Evolutionary conservation across 2,113 vertebrate species (phyloP), one percentile per base, ranked within the genome.

Genomic region (Neolamprologus tretocephalus): DNA sequence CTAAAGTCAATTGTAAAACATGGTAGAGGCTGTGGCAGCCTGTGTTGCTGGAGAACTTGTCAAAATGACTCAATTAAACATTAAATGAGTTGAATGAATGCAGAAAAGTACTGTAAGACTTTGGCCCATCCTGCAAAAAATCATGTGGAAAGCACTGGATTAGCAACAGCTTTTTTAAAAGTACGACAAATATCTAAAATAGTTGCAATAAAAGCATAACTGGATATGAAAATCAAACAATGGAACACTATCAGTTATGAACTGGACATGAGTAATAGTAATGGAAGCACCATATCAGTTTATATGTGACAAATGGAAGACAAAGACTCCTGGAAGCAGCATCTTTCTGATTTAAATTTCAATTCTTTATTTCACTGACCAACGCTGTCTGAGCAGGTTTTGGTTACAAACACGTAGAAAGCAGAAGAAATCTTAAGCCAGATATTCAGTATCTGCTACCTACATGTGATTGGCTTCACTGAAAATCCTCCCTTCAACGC

Each of bases 371-470:
- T 71, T 42, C 45, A 26, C n/a, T 2, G 66, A 71, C 66, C 37
- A 26, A 45, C 2, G 2, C 68, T 7, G 68, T 73, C 13, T 26
- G 68, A 71, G n/a, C n/a, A 71, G n/a, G 8, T 42, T 71, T 42
- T 42, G 66, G 21, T 42, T 42, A 13, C 2, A 40, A 21, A 68
- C 66, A 45, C 3, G 3, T 45, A 10, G 66, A 73, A 16, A 73
- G 0, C 1, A 45, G 17, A 37, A 66, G 10, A 37, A 66, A 37
- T 0, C 61, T 66, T 66, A 13, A 68, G 63, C 2, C 19, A 0
- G 1, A 40, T 4, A 68, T 5, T 68, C 2, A 68, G 19, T 47
- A 45, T 7, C 68, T 45, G 68, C 68, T 47, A 7, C 6, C 5
- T 21, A 47, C 21, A 73, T 45, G 0, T 45, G 5, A 6, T 71